These are phyloP conservation scores for Lissonota sp. DNA, from an alignment of 2,888 invertebrate genomes.

Conservation along the genomic window DNA sequence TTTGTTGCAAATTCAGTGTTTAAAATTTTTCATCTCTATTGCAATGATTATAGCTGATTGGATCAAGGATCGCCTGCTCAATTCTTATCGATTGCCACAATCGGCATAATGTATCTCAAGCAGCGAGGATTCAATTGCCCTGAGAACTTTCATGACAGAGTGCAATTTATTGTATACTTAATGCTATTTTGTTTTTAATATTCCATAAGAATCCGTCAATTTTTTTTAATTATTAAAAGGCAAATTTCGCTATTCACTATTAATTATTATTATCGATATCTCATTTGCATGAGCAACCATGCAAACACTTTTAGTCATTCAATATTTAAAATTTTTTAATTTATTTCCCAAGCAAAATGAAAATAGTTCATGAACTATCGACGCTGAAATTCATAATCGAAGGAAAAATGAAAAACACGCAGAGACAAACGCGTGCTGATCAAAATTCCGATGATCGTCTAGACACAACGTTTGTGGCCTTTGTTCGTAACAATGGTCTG, in stretches of 20 bases:
- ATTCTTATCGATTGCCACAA: slow-evolving; percentile 38
- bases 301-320: too few relatives aligned
- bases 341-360: too few relatives aligned
- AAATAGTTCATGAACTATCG: not conserved
- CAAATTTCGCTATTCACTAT: too few relatives aligned
- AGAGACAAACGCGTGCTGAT: not conserved
- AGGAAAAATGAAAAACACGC: not conserved
- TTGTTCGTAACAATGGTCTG: slow-evolving; percentile 11
- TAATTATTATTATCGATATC: too few relatives aligned
- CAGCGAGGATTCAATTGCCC: slow-evolving; percentile 4
- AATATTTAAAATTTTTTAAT: too few relatives aligned
- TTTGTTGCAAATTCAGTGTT: too few relatives aligned
- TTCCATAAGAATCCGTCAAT: not conserved
- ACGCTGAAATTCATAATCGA: not conserved
- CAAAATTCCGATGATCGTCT: slow-evolving; percentile 16
- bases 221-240: too few relatives aligned
- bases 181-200: not conserved
- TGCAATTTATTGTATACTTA: not conserved
- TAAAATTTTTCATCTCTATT: not conserved
- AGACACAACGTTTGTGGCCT: not conserved
- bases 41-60: slow-evolving; percentile 15
- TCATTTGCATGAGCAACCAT: too few relatives aligned
- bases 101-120: slow-evolving; percentile 7
- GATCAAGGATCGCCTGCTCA: slow-evolving; percentile 20
- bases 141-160: slow-evolving; percentile 17